Evolutionary conservation across 2,888 invertebrate genomes (phyloP).

Genomic region (Protula sp.): DNA sequence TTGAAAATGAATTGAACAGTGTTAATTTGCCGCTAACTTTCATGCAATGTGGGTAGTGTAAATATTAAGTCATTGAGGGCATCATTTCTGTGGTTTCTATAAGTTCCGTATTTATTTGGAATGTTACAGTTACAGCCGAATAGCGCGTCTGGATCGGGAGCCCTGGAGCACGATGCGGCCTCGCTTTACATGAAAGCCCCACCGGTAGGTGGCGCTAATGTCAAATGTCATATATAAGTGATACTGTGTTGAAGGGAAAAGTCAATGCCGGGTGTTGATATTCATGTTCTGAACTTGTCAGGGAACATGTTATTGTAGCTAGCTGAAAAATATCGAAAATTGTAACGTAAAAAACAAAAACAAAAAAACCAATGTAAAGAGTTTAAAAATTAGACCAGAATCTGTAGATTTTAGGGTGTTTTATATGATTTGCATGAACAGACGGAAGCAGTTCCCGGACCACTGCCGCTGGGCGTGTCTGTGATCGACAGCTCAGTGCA

Average conservation of each 20-base stretch:
- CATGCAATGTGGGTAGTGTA: too few relatives aligned
- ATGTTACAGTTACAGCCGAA: constrained; percentile 82
- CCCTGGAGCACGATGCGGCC: constrained; percentile 93
- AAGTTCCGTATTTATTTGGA: too few relatives aligned
- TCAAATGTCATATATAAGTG: neutral
- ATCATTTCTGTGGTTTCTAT: too few relatives aligned
- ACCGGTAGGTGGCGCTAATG: neutral
- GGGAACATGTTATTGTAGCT: too few relatives aligned
- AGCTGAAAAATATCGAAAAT: too few relatives aligned
- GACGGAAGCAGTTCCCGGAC: constrained; percentile 35
- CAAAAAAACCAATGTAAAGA: neutral
- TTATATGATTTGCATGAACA: constrained; percentile 1
- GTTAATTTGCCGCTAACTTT: too few relatives aligned
- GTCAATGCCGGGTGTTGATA: too few relatives aligned
- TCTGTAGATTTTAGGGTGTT: neutral
- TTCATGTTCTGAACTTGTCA: too few relatives aligned
- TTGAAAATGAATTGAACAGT: too few relatives aligned
- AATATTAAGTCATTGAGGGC: too few relatives aligned
- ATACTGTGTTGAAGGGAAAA: too few relatives aligned
- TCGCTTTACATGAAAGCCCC: constrained; percentile 65
- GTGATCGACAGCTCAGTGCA: constrained; percentile 92
- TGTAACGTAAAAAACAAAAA: too few relatives aligned
- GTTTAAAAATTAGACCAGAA: neutral
- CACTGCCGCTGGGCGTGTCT: constrained; percentile 85
- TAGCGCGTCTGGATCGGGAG: constrained; percentile 91